These are phyloP conservation scores for Poeciliopsis presidionis DNA, from an alignment of 2,797 vertebrate species.

Conservation along the genomic window DNA sequence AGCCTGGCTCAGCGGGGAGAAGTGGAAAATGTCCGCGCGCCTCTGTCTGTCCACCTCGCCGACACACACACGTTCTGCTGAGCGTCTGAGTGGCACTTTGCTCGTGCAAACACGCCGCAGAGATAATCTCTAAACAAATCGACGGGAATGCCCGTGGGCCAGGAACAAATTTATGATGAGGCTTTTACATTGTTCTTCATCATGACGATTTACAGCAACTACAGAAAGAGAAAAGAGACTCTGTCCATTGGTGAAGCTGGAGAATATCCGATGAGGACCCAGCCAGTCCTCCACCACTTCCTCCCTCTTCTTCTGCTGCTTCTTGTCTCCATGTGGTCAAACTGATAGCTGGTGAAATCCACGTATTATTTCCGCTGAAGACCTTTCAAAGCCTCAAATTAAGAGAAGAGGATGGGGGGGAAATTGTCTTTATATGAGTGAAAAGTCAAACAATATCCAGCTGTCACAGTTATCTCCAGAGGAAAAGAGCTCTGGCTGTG, in stretches of 20 bases:
- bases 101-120: conserved; percentile 35
- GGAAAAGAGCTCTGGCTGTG: conserved; percentile 2
- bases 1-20: conserved; percentile 59
- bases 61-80: conserved; percentile 8
- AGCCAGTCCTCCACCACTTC: conserved; percentile 29
- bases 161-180: neutral
- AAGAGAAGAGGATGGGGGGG: neutral
- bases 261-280: conserved; percentile 42
- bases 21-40: conserved; percentile 62
- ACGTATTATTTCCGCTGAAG: conserved; percentile 23
- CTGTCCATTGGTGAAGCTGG: conserved; percentile 26
- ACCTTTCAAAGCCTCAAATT: conserved; percentile 12
- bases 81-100: conserved; percentile 35
- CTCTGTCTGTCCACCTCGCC: conserved; percentile 70
- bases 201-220: neutral
- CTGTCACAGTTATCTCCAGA: conserved; percentile 4
- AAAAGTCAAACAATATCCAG: conserved; percentile 22
- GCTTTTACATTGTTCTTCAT: conserved; percentile 14
- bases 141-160: neutral
- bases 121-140: conserved; percentile 50
- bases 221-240: conserved; percentile 17
- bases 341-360: conserved; percentile 26
- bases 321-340: conserved; percentile 25
- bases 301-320: conserved; percentile 11
- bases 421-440: conserved; percentile 12